phyloP scores from a whole-genome alignment of 2,888 invertebrate species.

The Parochlus steinenii region DNA sequence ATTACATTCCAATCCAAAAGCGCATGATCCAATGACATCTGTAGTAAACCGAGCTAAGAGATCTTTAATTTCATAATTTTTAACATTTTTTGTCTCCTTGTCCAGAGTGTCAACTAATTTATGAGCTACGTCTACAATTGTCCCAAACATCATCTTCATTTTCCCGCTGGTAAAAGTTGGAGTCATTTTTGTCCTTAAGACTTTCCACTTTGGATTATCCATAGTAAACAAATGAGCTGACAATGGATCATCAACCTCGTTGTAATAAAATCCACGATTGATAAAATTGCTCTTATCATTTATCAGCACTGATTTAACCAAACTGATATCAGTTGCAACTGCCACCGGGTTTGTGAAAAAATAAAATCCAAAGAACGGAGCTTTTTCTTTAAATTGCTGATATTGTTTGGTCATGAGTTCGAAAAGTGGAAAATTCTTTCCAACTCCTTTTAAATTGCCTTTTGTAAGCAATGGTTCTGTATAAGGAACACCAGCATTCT shows the following conservation, averaged over 20 bases:
- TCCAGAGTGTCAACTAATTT: slow-evolving; percentile 12
- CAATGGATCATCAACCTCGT: too few species aligned
- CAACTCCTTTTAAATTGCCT: too few species aligned
- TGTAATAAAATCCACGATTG: slow-evolving; percentile 17
- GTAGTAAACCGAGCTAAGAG: slow-evolving; percentile 14
- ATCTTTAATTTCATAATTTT: slow-evolving; percentile 12
- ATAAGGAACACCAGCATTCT: too few species aligned
- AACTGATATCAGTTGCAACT: slow-evolving; percentile 18
- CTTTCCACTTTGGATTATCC: slow-evolving; percentile 15
- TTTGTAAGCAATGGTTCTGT: too few species aligned
- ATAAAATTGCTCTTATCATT: slow-evolving; percentile 20
- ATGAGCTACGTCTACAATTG: slow-evolving; percentile 18
- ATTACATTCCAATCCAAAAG: slow-evolving; percentile 24
- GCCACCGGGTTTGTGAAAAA: slow-evolving; percentile 12
- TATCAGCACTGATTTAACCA: slow-evolving; percentile 20
- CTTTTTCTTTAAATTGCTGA: slow-evolving; percentile 19
- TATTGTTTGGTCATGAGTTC: slow-evolving; percentile 20
- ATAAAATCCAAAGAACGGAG: slow-evolving; percentile 20
- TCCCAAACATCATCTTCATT: slow-evolving; percentile 20
- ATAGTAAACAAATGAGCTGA: slow-evolving; percentile 16
- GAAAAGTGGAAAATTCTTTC: slow-evolving; percentile 14
- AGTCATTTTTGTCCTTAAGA: slow-evolving; percentile 14
- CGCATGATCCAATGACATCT: slow-evolving; percentile 20
- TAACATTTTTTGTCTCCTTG: slow-evolving; percentile 1
- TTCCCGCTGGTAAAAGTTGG: slow-evolving; percentile 17